Evolutionary conservation across 2,113 vertebrate species (phyloP), one percentile per base, ranked within the genome.

Genomic region (Takifugu flavidus): DNA sequence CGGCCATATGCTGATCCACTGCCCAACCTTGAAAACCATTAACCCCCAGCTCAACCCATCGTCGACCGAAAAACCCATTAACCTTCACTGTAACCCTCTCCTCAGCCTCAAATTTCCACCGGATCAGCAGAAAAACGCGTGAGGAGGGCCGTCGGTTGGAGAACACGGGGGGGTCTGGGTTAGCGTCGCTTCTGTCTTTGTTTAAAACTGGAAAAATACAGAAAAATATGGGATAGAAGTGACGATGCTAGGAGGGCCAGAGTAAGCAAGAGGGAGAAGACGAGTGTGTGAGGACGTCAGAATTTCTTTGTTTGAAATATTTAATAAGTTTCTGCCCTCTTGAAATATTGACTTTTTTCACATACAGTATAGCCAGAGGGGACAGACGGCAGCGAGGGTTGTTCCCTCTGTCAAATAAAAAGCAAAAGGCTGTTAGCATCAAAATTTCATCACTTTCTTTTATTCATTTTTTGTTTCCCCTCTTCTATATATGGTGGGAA

Each of bases 241-340:
- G 49, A 60, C 56, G 50, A 58, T 50, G 49, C 31, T 55, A 57
- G 49, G 53, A 50, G 25, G 5, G 7, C 49, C 51, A 7, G 49
- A 55, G 51, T 42, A 57, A 61, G 45, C 57, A 25, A 49, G 62
- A 71, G 49, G 65, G 45, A 59, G 47, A 59, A 59, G 53, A 26
- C 53, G 45, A 49, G 29, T 56, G 61, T 4, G 1, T 69, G 25
- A 67, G 31, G 3, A 74, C 79, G 79, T 72, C 62, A 83, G 79
- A 70, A 62, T 79, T 63, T 75, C 51, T 82, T 86, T 85, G 83
- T 87, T 79, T 89, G 82, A 87, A 89, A 90, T 91, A 89, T 91
- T 89, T 87, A 87, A 88, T 82, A 77, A 70, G 60, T 66, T 62
- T 78, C 63, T 71, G 53, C 66, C 66, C 63, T 83, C 80, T 74